phyloP scores from a whole-genome alignment of 2,797 vertebrate genomes.

The Scyliorhinus canicula region DNA sequence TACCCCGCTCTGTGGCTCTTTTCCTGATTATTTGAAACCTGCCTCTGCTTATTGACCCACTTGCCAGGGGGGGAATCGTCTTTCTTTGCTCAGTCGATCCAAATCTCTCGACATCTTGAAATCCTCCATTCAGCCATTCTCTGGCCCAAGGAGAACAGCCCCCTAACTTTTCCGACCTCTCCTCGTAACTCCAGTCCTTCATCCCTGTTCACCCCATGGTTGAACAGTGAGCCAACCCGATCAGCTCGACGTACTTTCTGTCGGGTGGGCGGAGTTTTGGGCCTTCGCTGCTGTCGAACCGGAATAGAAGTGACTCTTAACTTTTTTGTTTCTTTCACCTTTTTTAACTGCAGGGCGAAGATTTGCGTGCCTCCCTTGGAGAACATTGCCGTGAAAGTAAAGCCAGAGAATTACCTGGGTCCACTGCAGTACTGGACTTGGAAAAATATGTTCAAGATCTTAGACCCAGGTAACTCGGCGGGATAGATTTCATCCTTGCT shows the following conservation, averaged over 20 bases:
- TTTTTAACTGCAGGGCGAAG: not conserved
- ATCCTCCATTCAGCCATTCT: not conserved
- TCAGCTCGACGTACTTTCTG: not conserved
- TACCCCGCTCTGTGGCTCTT: not conserved
- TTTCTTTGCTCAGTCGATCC: not conserved
- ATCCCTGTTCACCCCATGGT: not conserved
- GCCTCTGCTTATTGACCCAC: not conserved
- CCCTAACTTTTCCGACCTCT: not conserved
- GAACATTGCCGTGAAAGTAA: not conserved
- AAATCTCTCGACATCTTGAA: not conserved
- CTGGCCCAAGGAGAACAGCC: not conserved
- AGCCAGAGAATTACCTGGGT: conserved; percentile 7
- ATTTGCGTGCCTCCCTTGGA: not conserved
- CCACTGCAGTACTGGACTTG: conserved; percentile 11
- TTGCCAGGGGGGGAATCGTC: not conserved
- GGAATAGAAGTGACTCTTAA: not conserved
- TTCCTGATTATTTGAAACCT: not conserved
- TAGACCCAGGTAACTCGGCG: not conserved
- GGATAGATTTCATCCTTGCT: not conserved
- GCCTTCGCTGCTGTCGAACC: no score
- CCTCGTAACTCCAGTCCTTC: not conserved
- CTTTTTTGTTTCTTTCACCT: not conserved
- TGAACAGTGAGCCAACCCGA: no score
- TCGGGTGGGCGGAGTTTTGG: not conserved
- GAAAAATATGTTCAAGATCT: conserved; percentile 25